Evolutionary conservation across 2,113 vertebrate species (phyloP), one percentile per base, ranked within the genome.

Genomic region (Heteronetta atricapilla): DNA sequence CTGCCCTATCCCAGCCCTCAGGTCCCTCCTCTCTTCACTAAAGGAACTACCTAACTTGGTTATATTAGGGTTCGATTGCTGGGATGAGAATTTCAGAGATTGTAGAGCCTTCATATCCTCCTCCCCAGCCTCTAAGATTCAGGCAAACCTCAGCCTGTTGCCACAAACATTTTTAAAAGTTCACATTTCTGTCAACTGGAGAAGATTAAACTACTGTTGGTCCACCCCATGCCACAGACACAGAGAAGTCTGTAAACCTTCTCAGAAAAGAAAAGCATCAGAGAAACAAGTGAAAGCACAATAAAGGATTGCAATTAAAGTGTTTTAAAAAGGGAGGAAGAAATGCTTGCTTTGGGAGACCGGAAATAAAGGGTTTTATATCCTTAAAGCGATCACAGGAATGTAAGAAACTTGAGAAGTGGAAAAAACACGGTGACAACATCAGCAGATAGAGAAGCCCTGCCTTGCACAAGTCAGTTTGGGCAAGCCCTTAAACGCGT

Each of bases 361-460:
- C 2, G 11, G 12, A 89, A 60, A 28, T 25, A 34, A 69, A 4
- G 46, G 66, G 28, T 19, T 92, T 88, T 46, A n/a, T 26, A 68
- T 17, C 10, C 31, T 75, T 75, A 33, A 86, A 89, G 79, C 1
- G 0, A 59, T 58, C n/a, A 77, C 4, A 36, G 46, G 42, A 29
- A 75, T 1, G 0, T 58, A 68, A 55, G 31, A 86, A 83, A 59
- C 9, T 42, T n/a, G n/a, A 34, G 7, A 25, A 69, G 38, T 20
- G 7, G 56, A 67, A 52, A 68, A 60, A 59, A 52, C 8, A 48
- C 0, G 0, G 19, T 22, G 72, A 15, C 25, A 38, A 48, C 1
- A 0, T 64, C 63, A 38, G 8, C 3, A 81, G 11, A 63, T 20
- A 36, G 3, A 40, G 29, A 89, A 91, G 60, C 11, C 48, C 8